phyloP scores from a whole-genome alignment of 2,888 invertebrate species.

The Drosophila emarginata region DNA sequence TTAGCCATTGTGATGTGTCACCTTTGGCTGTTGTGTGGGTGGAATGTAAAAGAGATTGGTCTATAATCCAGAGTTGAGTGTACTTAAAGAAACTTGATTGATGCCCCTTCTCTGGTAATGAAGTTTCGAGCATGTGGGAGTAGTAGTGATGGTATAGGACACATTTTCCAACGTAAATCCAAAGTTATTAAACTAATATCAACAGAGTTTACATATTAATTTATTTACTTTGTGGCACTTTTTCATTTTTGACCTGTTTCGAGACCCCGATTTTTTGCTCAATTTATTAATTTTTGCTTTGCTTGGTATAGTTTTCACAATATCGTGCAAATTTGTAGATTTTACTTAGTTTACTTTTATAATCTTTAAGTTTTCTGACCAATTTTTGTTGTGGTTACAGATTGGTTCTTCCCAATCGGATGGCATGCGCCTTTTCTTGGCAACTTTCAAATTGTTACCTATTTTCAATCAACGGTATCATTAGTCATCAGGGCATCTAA shows the following conservation, averaged over 20 bases:
- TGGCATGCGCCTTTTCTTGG: conserved; percentile 21
- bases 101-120: neutral
- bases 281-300: neutral
- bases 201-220: no score
- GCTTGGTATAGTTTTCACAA: conserved; percentile 1
- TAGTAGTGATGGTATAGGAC: neutral
- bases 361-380: neutral
- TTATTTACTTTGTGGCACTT: no score
- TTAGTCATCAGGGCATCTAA: conserved; percentile 37
- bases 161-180: neutral
- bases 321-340: neutral
- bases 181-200: no score
- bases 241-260: no score
- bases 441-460: conserved; percentile 32
- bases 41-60: conserved; percentile 1
- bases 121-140: neutral
- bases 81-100: neutral
- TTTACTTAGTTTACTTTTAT: neutral
- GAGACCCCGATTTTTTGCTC: neutral
- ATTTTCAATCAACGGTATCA: conserved; percentile 43
- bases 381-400: neutral
- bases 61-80: neutral
- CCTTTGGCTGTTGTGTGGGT: conserved; percentile 50
- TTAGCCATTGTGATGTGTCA: conserved; percentile 47
- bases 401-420: conserved; percentile 14